Evolutionary conservation across 2,888 invertebrate species (phyloP).

Genomic region (Pardosa pseudoannulata): DNA sequence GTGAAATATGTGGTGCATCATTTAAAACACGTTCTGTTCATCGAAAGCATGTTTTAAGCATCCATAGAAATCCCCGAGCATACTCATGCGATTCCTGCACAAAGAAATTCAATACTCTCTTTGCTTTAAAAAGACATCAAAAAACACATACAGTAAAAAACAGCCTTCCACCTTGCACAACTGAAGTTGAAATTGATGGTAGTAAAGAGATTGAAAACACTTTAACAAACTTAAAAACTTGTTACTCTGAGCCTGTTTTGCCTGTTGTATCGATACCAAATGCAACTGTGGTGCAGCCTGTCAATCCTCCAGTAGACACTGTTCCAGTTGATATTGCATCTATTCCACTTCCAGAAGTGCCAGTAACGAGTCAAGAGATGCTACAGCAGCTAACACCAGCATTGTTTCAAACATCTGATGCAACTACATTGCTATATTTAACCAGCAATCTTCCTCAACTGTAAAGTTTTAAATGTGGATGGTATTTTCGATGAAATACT

Average conservation of each 20-base stretch:
- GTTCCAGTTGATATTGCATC: slow-evolving; percentile 12
- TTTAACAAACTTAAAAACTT: not conserved
- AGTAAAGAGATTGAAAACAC: not conserved
- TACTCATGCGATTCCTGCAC: slow-evolving; percentile 77
- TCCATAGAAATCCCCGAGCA: slow-evolving; percentile 78
- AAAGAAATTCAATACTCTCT: slow-evolving; percentile 78
- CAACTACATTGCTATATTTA: slow-evolving; percentile 72
- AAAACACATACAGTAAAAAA: slow-evolving; percentile 75
- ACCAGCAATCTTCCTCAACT: slow-evolving; percentile 68
- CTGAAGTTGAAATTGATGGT: not conserved
- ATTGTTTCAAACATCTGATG: slow-evolving; percentile 64
- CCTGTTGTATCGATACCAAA: not conserved
- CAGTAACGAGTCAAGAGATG: slow-evolving; percentile 20
- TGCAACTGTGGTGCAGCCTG: not conserved
- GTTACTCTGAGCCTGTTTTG: not conserved
- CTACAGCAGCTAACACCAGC: slow-evolving; percentile 31
- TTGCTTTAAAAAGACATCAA: slow-evolving; percentile 77
- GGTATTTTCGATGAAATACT: too few species aligned
- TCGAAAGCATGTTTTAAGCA: slow-evolving; percentile 78
- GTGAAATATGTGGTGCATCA: slow-evolving; percentile 80
- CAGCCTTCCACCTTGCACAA: not conserved
- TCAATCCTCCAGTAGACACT: slow-evolving; percentile 4
- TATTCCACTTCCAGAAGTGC: slow-evolving; percentile 29
- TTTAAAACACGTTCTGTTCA: slow-evolving; percentile 79
- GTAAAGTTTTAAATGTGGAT: not conserved